Evolutionary conservation across 2,113 vertebrate species (phyloP).

Genomic region (Larimichthys polyactis): DNA sequence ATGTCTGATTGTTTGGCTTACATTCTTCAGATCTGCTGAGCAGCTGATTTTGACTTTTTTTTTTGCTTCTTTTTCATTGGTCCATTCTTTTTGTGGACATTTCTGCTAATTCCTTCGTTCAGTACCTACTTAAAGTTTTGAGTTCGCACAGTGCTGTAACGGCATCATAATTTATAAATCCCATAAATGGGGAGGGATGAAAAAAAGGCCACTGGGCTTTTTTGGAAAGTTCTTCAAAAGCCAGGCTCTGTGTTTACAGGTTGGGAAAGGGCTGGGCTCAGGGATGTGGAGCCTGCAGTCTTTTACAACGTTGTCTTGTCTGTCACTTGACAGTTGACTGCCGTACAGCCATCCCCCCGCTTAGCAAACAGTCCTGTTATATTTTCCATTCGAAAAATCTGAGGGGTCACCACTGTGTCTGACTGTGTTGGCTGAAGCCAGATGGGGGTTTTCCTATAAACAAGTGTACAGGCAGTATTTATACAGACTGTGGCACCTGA

Average conservation of each 20-base stretch:
- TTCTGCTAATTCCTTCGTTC: slow-evolving; percentile 30
- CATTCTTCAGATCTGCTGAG: slow-evolving; percentile 6
- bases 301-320: slow-evolving; percentile 91
- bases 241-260: slow-evolving; percentile 79
- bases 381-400: slow-evolving; percentile 97
- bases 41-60: background rate
- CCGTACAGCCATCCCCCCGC: slow-evolving; percentile 86
- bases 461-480: slow-evolving; percentile 98
- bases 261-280: slow-evolving; percentile 67
- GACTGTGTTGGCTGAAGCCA: slow-evolving; percentile 92
- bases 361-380: slow-evolving; percentile 96
- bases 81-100: slow-evolving; percentile 7
- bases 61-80: background rate
- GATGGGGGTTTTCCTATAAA: slow-evolving; percentile 99
- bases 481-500: slow-evolving; percentile 98
- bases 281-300: slow-evolving; percentile 78
- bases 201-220: slow-evolving; percentile 68
- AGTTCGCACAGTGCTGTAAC: slow-evolving; percentile 33
- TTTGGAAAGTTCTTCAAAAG: slow-evolving; percentile 80
- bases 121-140: slow-evolving; percentile 46
- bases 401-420: slow-evolving; percentile 91
- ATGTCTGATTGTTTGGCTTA: slow-evolving; percentile 45
- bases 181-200: slow-evolving; percentile 57
- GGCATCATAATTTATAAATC: slow-evolving; percentile 67
- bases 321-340: slow-evolving; percentile 95